These are phyloP conservation scores for Protobothrops mucrosquamatus DNA, from an alignment of 2,113 vertebrate species.

Conservation along the genomic window DNA sequence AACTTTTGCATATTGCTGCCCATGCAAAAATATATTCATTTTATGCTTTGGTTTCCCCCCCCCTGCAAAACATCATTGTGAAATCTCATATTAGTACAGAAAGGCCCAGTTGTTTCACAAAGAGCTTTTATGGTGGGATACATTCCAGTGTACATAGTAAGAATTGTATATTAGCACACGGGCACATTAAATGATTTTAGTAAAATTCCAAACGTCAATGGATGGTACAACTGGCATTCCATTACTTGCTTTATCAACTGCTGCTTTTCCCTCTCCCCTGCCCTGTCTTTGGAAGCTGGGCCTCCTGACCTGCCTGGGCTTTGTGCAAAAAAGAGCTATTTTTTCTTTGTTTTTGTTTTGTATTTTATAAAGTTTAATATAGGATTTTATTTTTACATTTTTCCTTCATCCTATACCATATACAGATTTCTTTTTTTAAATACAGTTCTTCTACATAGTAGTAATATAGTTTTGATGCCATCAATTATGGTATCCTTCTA, in stretches of 20 bases:
- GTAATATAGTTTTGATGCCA: background rate
- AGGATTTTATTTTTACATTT: background rate
- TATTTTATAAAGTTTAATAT: background rate
- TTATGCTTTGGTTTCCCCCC: slow-evolving; percentile 36
- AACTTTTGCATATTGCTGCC: slow-evolving; percentile 52
- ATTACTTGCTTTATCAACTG: slow-evolving; percentile 43
- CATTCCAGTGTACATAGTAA: slow-evolving; percentile 81
- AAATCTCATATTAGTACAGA: slow-evolving; percentile 49
- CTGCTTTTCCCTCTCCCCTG: slow-evolving; percentile 26
- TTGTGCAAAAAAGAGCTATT: slow-evolving; percentile 24
- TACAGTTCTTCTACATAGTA: background rate
- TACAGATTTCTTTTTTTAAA: background rate
- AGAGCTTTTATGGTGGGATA: slow-evolving; percentile 65
- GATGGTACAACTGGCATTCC: slow-evolving; percentile 64
- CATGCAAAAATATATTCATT: slow-evolving; percentile 56
- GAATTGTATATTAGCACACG: slow-evolving; percentile 67
- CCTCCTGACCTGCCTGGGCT: slow-evolving; percentile 45
- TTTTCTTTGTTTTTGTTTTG: background rate
- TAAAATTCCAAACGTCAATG: slow-evolving; percentile 67
- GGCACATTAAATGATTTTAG: slow-evolving; percentile 52
- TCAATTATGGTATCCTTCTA: background rate
- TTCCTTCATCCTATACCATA: background rate
- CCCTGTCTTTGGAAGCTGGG: slow-evolving; percentile 30
- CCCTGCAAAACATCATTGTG: slow-evolving; percentile 35
- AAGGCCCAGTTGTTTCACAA: slow-evolving; percentile 71